Percentiles rank a stretch among this genome's conserved stretches.
These are phyloP conservation scores for Myoxocephalus aenaeus DNA, from an alignment of 2,797 vertebrate genomes.

Conservation along the genomic window DNA sequence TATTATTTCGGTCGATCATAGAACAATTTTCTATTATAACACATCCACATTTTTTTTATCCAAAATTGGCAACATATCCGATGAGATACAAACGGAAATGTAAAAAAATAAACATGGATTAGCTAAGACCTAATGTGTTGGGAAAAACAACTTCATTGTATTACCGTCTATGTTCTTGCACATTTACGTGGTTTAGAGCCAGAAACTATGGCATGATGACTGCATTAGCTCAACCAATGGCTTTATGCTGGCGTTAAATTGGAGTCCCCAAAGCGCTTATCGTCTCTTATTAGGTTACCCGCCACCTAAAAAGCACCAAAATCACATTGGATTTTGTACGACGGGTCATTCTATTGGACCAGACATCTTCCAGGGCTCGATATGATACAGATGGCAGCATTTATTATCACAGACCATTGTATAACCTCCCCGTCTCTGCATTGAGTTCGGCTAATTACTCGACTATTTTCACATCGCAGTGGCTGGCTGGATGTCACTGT, in stretches of 20 bases:
- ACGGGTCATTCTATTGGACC: slow-evolving; percentile 11
- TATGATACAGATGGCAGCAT: slow-evolving; percentile 29
- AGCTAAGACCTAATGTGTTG: not conserved
- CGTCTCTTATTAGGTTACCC: slow-evolving; percentile 19
- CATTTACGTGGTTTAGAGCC: not conserved
- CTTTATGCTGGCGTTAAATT: slow-evolving; percentile 6
- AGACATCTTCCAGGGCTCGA: slow-evolving; percentile 2
- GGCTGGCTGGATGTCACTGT: slow-evolving; percentile 15
- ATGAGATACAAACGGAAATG: not conserved
- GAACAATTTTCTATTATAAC: not conserved
- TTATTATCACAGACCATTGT: slow-evolving; percentile 24
- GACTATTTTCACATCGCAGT: slow-evolving; percentile 20
- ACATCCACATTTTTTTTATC: not conserved
- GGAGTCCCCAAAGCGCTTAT: not conserved
- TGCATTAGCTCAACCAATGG: not conserved
- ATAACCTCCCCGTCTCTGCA: slow-evolving; percentile 9
- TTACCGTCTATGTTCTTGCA: not conserved
- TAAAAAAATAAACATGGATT: not conserved
- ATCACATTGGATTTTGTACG: slow-evolving; percentile 20
- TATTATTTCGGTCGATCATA: not conserved
- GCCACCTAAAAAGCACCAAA: slow-evolving; percentile 17
- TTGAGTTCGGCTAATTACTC: slow-evolving; percentile 29
- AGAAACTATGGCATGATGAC: not conserved
- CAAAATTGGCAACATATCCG: not conserved
- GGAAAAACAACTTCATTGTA: not conserved